A percentile compares a stretch with the other conserved stretches of the same genome.
Evolutionary conservation across 2,888 invertebrate genomes (phyloP).

Genomic region (Listrodromus nycthemerus): DNA sequence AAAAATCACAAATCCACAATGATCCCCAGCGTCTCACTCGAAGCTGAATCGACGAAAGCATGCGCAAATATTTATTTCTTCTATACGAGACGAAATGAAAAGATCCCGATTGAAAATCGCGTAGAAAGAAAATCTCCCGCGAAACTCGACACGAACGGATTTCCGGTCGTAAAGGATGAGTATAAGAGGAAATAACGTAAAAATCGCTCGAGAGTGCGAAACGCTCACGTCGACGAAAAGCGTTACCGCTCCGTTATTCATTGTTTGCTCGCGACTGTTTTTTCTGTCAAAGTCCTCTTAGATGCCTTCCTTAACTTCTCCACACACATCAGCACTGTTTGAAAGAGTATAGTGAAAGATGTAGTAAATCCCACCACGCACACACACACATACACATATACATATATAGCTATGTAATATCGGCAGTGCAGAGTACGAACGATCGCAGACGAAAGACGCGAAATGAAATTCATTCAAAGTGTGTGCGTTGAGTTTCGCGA

Average conservation of each 20-base stretch:
- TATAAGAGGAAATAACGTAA: neutral
- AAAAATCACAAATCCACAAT: neutral
- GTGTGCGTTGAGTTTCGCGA: slow-evolving; percentile 24
- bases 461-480: slow-evolving; percentile 37
- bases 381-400: neutral
- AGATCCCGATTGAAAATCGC: neutral
- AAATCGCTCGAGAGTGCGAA: neutral
- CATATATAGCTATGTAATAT: slow-evolving; percentile 26
- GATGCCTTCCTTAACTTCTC: neutral
- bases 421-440: slow-evolving; percentile 7
- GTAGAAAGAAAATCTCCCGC: neutral
- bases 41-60: neutral
- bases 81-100: neutral
- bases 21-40: neutral
- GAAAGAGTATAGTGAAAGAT: neutral
- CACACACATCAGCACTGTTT: neutral
- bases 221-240: neutral
- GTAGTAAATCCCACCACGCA: neutral
- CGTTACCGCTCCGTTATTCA: slow-evolving; percentile 28
- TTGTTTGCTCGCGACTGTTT: neutral
- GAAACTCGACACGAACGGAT: neutral
- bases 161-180: neutral
- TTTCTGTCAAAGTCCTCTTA: slow-evolving; percentile 7
- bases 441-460: slow-evolving; percentile 40
- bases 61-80: neutral